Evolutionary conservation across 1,140 invertebrate genomes (phyloP), one percentile per base, ranked within the genome.

Genomic region (Mactra quadrangularis): DNA sequence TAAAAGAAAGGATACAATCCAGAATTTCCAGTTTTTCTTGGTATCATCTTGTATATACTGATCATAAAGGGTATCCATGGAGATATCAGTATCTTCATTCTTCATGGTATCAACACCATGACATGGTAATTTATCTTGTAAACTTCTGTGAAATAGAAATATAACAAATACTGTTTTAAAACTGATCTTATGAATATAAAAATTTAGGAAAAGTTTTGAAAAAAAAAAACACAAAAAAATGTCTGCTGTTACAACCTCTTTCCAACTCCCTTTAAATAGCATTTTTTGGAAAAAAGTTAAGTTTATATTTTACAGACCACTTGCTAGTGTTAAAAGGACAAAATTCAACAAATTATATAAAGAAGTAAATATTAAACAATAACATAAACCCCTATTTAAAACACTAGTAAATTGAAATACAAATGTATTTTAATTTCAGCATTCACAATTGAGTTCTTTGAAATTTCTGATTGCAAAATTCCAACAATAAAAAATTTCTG

Each of bases 1-100:
- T n/a, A n/a, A n/a, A n/a, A n/a, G n/a, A n/a, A 78, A 79, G 76
- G 76, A 79, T 79, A 79, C 76, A 27, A 79, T 50, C 76, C 76
- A 79, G 31, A 79, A 79, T n/a, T 70, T 68, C 76, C 76, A 79
- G 53, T 70, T 79, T 27, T 53, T 79, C 64, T 70, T 41, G 17
- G 64, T 79, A 31, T 79, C 33, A 27, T 79, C 64, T 17, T 53
- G 45, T 1, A 79, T 64, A 41, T 79, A 79, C 22, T 79, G 41
- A 33, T 79, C 64, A 70, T 79, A 79, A 0, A 79, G 27, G 11
- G 25, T 38, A 57, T 79, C 76, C 76, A 79, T 79, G 22, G 41
- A 19, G 29, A 57, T 35, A 33, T 57, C 50, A 0, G 62, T 17
- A 17, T 17, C 13, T 29, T 38, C 45, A 4, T 70, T 41, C 0